phyloP scores from a whole-genome alignment of 2,797 vertebrate species.

The Anisognathus igniventris region DNA sequence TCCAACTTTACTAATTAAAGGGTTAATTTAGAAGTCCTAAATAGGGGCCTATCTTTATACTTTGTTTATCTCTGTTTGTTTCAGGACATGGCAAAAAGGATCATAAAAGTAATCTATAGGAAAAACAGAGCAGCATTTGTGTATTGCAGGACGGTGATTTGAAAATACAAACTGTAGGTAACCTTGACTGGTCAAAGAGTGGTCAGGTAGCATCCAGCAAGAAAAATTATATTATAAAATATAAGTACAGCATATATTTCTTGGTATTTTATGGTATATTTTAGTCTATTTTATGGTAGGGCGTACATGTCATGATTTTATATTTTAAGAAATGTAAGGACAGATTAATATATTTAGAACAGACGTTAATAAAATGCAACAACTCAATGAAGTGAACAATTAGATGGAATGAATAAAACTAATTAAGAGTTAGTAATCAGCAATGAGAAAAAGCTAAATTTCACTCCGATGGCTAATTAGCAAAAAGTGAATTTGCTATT shows the following conservation, averaged over 20 bases:
- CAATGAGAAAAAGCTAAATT: not conserved
- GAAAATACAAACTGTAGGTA: not conserved
- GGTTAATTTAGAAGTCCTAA: not conserved
- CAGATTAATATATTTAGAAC: not conserved
- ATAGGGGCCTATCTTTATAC: accelerated
- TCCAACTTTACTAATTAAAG: not conserved
- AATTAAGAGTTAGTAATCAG: not conserved
- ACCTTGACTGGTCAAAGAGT: not conserved
- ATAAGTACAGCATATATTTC: not conserved
- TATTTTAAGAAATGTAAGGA: not conserved
- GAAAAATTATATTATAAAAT: not conserved
- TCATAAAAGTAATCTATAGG: not conserved
- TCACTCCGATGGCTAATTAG: not conserved
- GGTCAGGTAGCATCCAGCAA: not conserved
- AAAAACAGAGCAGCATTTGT: not conserved
- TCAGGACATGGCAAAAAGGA: not conserved
- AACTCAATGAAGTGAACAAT: not conserved
- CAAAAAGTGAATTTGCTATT: not conserved
- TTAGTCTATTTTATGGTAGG: not conserved
- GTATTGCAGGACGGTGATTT: accelerated
- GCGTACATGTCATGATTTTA: accelerated
- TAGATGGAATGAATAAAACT: not conserved
- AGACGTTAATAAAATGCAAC: not conserved
- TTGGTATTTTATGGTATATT: not conserved
- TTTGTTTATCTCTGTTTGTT: not conserved